Conservation (phyloP, 2,113 vertebrate genomes). For the Tetrax tetrax region DNA sequence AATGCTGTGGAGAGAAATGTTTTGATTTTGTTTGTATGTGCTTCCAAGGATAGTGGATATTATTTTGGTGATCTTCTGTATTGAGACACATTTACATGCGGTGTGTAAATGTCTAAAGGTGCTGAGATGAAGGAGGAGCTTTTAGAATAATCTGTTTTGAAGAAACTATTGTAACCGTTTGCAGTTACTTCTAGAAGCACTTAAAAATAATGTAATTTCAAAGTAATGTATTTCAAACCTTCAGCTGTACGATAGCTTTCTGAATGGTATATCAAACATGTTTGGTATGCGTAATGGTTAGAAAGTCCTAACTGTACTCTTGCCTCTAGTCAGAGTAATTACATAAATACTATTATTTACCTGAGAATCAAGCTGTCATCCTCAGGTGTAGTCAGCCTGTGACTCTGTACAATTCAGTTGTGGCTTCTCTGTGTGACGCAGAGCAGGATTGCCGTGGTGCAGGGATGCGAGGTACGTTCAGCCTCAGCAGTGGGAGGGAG, state of each 20-base stretch:
- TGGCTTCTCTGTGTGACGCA: background rate
- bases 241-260: background rate
- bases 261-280: background rate
- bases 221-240: background rate
- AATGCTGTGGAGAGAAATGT: background rate
- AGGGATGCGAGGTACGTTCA: fast-evolving
- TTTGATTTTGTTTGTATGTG: background rate
- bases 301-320: background rate
- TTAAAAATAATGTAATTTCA: background rate
- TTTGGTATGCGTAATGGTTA: background rate
- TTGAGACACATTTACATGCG: background rate
- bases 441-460: background rate
- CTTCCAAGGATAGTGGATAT: background rate
- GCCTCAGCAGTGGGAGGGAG: background rate
- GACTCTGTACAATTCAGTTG: background rate
- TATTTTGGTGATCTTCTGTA: background rate
- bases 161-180: background rate
- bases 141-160: background rate
- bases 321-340: background rate
- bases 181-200: background rate
- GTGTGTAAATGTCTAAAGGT: background rate
- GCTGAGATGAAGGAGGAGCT: background rate
- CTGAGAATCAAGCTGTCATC: background rate
- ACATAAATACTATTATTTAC: background rate
- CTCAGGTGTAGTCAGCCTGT: background rate